A percentile compares a stretch with the other conserved stretches of the same genome.
phyloP scores from a whole-genome alignment of 2,888 invertebrate genomes.

The Drosophila borborema region DNA sequence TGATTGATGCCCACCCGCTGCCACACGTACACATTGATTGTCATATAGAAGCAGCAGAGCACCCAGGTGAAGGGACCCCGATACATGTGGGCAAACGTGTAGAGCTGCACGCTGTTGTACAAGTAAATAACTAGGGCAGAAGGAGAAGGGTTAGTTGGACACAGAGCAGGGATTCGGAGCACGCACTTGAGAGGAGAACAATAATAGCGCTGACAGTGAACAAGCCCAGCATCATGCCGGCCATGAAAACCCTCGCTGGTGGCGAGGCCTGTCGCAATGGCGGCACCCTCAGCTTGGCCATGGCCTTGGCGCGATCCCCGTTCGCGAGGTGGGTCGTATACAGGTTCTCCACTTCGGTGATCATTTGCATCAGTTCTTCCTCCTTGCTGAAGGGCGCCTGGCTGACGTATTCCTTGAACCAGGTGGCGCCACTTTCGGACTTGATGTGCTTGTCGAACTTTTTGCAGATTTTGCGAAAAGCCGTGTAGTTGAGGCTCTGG shows the following conservation, averaged over 20 bases:
- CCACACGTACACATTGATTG: conserved; percentile 97
- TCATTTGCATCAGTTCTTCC: conserved; percentile 87
- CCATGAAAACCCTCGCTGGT: conserved; percentile 96
- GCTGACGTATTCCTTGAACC: conserved; percentile 95
- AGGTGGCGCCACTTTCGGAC: conserved; percentile 92
- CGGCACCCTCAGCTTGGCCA: conserved; percentile 98
- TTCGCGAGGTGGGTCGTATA: conserved; percentile 93
- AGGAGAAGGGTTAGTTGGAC: background rate
- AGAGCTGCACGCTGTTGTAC: background rate
- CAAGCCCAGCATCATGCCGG: conserved; percentile 96
- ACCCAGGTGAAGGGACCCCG: conserved; percentile 95
- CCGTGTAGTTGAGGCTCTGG: conserved; percentile 98
- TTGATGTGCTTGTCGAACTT: conserved; percentile 96
- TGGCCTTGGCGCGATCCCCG: conserved; percentile 96
- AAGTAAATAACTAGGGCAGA: conserved; percentile 27
- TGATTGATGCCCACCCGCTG: conserved; percentile 97
- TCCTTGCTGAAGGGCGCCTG: conserved; percentile 26
- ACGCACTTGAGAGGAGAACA: conserved; percentile 92
- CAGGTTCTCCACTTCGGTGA: conserved; percentile 92
- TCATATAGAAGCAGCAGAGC: conserved; percentile 95
- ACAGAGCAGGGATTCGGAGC: background rate
- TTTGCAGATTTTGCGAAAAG: conserved; percentile 98
- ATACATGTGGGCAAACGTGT: conserved; percentile 91
- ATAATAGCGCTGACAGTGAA: conserved; percentile 93
- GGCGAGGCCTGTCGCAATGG: conserved; percentile 94